Percentiles rank a stretch among this genome's conserved stretches.
These are phyloP conservation scores for Leucophora obtusa DNA, from an alignment of 2,888 invertebrate genomes.

Conservation along the genomic window DNA sequence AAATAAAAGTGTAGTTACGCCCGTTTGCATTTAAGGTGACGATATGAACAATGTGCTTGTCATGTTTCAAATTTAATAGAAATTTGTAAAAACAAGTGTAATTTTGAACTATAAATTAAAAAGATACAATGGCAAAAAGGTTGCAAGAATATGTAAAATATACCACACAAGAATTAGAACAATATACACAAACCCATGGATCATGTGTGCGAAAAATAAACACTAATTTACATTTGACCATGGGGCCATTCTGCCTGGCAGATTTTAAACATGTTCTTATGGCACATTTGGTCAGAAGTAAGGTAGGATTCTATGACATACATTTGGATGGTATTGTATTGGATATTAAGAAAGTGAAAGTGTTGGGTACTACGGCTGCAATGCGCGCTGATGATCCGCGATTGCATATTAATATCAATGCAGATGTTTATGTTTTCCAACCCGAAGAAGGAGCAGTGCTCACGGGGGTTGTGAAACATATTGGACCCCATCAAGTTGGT, in stretches of 20 bases:
- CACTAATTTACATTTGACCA: constrained; percentile 79
- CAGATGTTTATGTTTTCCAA: constrained; percentile 83
- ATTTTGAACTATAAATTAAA: neutral
- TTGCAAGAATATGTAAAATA: constrained; percentile 77
- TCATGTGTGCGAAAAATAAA: constrained; percentile 80
- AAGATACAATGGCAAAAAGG: constrained; percentile 72
- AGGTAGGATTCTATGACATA: constrained; percentile 80
- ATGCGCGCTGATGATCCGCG: constrained; percentile 80
- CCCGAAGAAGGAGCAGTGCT: constrained; percentile 81
- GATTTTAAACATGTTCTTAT: constrained; percentile 79
- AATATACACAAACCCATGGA: constrained; percentile 79
- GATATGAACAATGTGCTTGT: constrained; percentile 32
- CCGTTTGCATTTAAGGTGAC: too few relatives aligned
- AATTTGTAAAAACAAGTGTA: neutral
- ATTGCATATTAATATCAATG: constrained; percentile 82
- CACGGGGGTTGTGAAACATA: constrained; percentile 82
- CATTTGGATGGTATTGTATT: constrained; percentile 82
- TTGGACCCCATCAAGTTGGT: constrained; percentile 80
- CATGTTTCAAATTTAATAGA: neutral
- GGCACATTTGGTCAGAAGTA: constrained; percentile 76
- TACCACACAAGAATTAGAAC: constrained; percentile 78
- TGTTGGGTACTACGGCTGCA: constrained; percentile 79
- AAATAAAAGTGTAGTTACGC: too few relatives aligned
- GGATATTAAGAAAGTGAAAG: constrained; percentile 82
- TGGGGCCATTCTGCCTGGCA: constrained; percentile 80